Conservation (phyloP, 2,113 vertebrate species). For the Lonchura striata region DNA sequence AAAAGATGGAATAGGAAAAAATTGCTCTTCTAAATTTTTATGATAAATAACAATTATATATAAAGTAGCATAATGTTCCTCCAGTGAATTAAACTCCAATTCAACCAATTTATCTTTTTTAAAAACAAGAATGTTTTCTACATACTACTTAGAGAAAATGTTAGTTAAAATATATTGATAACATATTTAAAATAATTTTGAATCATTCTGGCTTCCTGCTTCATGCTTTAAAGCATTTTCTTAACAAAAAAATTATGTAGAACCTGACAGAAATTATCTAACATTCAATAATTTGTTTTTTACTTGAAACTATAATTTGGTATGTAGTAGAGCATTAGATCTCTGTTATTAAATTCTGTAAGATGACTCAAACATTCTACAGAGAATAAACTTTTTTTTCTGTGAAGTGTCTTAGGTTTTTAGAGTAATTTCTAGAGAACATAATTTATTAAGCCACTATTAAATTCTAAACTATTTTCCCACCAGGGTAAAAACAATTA, state of each 20-base stretch:
- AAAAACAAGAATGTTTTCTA: neutral
- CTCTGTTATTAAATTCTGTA: neutral
- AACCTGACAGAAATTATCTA: neutral
- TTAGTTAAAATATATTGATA: neutral
- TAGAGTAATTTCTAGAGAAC: neutral
- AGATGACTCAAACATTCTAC: neutral
- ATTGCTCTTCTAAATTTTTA: neutral
- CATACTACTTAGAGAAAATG: neutral
- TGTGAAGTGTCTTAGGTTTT: neutral
- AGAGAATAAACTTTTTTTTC: neutral
- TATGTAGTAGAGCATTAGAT: neutral
- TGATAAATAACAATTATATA: neutral
- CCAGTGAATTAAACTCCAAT: neutral
- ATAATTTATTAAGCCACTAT: neutral
- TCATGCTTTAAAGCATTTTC: neutral
- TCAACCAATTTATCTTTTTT: neutral
- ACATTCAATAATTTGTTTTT: neutral
- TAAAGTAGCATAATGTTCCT: neutral
- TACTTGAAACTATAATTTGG: neutral
- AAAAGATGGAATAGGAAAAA: neutral
- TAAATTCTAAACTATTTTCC: conserved; percentile 14
- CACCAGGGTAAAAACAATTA: neutral
- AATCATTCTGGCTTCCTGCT: neutral
- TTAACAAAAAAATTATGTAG: neutral
- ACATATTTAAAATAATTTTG: neutral